Base-by-base conservation (phyloP, 2,888 invertebrate genomes). In the Anthophora plumipes region DNA sequence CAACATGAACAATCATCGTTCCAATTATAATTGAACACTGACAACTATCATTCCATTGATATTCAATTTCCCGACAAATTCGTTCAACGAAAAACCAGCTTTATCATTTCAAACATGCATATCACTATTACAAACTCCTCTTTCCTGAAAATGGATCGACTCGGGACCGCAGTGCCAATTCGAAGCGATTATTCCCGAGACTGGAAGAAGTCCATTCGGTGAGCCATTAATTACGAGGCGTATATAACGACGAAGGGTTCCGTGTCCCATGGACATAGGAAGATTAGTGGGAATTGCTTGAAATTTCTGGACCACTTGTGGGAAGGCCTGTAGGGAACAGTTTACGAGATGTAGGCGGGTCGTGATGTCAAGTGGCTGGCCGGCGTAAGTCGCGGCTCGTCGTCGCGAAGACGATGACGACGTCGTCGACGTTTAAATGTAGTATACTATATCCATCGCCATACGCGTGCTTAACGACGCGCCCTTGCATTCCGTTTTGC, bases 331-430 rank as follows among this genome's bases (percentile, higher is more conserved):
- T 63, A 64, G 57, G 25, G 68, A 79, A 67, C 61, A 60, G 78
- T 77, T 80, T 85, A 83, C 76, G 83, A 83, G 89, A 89, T 89
- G 91, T 91, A 89, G 91, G 91, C 85, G 88, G 91, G 90, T 91
- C 89, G 85, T 39, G 76, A 83, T 87, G 91, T 91, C 90, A 91
- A 91, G 87, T 91, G 91, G 89, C 77, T 83, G 84, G 89, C 83
- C 89, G 86, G 77, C 86, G 85, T 80, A 80, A 72, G 83, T 84
- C 83, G 80, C 78, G 82, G 73, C 60, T 71, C 75, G 59, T 60
- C 63, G 55, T 69, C 80, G 57, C 66, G 57, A 76, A 79, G 80
- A 82, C 76, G 68, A 46, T 43, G 68, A 3, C n/a, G 12, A 64
- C 81, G 63, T 76, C 71, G 77, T 66, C 71, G 69, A 69, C 50